Percentiles rank a stretch among this genome's conserved stretches.
phyloP scores from a whole-genome alignment of 2,888 invertebrate species.

The Aromia moschata region DNA sequence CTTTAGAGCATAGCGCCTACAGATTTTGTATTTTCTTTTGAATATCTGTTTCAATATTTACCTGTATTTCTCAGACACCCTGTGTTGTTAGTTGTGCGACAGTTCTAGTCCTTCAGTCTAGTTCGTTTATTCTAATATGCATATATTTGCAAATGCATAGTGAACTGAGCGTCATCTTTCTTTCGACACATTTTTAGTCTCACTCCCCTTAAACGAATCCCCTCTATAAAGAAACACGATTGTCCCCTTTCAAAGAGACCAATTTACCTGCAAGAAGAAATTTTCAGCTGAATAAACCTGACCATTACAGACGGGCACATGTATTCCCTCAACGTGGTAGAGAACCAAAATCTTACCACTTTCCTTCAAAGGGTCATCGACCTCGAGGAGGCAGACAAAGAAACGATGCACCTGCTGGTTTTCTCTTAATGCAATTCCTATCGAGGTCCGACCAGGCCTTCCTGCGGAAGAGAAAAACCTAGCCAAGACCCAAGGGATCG shows the following conservation, averaged over 20 bases:
- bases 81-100: no score
- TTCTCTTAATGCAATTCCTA: constrained; percentile 96
- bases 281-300: not conserved
- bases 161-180: not conserved
- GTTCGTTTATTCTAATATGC: no score
- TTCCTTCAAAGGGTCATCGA: constrained; percentile 90
- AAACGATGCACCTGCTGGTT: constrained; percentile 93
- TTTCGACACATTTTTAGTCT: not conserved
- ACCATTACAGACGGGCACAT: constrained; percentile 77
- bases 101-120: no score
- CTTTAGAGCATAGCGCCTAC: no score
- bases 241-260: no score
- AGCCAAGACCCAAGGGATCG: constrained; percentile 83
- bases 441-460: constrained; percentile 82
- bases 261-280: no score
- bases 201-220: not conserved
- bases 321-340: constrained; percentile 83
- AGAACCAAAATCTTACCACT: constrained; percentile 80
- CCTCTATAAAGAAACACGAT: no score
- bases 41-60: no score
- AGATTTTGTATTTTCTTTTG: no score
- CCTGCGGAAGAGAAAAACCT: constrained; percentile 87
- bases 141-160: no score
- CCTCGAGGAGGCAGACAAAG: constrained; percentile 92
- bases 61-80: not conserved